These are phyloP conservation scores for Cyphomyrmex costatus DNA, from an alignment of 1,140 invertebrate genomes.

Conservation along the genomic window DNA sequence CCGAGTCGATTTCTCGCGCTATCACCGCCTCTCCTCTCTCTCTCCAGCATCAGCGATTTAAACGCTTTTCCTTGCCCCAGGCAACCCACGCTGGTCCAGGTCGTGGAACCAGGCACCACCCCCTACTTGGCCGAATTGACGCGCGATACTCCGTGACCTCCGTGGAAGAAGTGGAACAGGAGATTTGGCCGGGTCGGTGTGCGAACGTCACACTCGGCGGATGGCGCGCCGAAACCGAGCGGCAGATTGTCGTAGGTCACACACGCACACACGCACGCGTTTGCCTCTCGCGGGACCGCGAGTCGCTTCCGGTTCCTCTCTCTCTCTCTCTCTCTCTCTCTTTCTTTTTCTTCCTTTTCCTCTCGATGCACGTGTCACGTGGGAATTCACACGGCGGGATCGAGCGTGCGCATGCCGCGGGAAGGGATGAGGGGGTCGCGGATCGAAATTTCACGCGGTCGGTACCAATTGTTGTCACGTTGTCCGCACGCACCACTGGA, in stretches of 20 bases:
- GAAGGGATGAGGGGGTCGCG: background rate
- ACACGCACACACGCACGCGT: constrained; percentile 17
- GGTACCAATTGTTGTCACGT: constrained; percentile 42
- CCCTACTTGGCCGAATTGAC: constrained; percentile 39
- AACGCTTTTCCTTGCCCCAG: background rate
- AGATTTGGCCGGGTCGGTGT: constrained; percentile 57
- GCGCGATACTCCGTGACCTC: constrained; percentile 51
- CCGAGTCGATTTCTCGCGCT: constrained; percentile 46
- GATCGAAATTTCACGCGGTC: constrained; percentile 48
- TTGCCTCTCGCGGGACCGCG: constrained; percentile 29
- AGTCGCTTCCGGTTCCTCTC: constrained; percentile 34
- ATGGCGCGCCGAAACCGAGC: constrained; percentile 45
- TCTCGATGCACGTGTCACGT: constrained; percentile 46
- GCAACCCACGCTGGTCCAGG: too few relatives aligned
- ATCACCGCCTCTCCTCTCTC: background rate
- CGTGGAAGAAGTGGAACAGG: constrained; percentile 56
- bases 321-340: background rate
- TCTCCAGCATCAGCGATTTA: background rate
- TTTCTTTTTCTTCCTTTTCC: background rate
- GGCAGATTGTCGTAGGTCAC: constrained; percentile 73
- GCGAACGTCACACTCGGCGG: constrained; percentile 35
- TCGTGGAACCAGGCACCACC: constrained; percentile 21
- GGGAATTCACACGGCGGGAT: constrained; percentile 50
- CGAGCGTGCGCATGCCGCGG: constrained; percentile 56
- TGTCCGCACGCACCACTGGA: constrained; percentile 26